Percentiles rank a stretch among this genome's conserved stretches.
Conservation (phyloP, 2,113 vertebrate species). For the Malaclemys terrapin region DNA sequence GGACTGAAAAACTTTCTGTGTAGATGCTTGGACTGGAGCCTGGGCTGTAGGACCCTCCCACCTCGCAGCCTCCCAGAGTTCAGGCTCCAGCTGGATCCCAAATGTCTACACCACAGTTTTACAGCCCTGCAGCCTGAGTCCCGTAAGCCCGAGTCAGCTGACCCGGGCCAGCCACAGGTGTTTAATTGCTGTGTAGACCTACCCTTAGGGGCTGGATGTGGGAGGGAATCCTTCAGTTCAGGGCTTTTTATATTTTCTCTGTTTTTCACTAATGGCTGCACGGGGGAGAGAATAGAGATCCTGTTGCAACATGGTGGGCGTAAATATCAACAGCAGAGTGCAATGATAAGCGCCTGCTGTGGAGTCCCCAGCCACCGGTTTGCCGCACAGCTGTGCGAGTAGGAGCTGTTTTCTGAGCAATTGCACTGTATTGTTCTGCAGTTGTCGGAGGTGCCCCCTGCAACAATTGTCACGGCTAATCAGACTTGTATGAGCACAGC, state of each 20-base stretch:
- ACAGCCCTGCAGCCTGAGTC: background rate
- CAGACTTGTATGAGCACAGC: fast-evolving
- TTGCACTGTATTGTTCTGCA: fast-evolving
- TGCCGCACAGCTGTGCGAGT: fast-evolving
- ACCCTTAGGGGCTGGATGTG: background rate
- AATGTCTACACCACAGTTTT: no score
- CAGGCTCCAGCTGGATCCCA: background rate
- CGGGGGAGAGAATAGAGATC: fast-evolving
- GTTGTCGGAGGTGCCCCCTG: background rate
- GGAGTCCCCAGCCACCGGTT: background rate
- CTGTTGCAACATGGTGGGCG: fast-evolving
- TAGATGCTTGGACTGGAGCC: background rate
- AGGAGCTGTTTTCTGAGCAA: background rate
- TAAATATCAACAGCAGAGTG: fast-evolving
- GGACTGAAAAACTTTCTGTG: background rate
- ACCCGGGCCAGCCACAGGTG: background rate
- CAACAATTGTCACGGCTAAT: fast-evolving
- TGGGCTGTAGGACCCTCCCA: background rate
- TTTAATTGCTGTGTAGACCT: background rate
- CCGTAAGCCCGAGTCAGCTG: background rate
- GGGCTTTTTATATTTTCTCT: background rate
- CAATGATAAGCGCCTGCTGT: background rate
- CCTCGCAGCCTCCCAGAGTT: background rate
- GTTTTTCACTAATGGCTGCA: background rate
- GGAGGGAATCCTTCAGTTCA: background rate